Base-by-base conservation (phyloP, 92 coral and sea anemone species). In the Umimayanthus chanpuru region DNA sequence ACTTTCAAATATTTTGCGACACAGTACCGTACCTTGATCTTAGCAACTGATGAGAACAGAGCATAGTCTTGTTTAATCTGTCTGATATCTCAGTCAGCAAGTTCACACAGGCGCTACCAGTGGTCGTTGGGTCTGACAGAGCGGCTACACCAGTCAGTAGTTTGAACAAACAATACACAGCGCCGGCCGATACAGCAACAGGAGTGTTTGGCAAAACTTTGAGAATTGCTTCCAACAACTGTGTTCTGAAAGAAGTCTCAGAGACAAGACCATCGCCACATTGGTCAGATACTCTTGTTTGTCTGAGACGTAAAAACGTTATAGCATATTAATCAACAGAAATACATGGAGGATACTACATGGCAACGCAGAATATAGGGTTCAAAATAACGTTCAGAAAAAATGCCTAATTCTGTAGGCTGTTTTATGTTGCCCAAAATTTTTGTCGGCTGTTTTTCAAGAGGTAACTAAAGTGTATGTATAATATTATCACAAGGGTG, bases 111-210 rank as follows among this genome's bases (percentile, higher is more conserved):
- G 89, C 90, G 55, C 44, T 72, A 25, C 94, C 93, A 28, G 98
- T 89, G 29, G 90, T 77, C 6, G 89, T 87, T 21, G 93, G 80
- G 67, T 94, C 94, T 64, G 94, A 94, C 77, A 90, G 89, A 3
- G 95, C 94, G 25, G 96, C 94, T 72, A 92, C 86, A 7, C 99
- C 98, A 66, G 90, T 89, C 43, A 97, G 84, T 66, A 97, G 78
- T 66, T 93, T 96, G 91, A 95, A 97, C 28, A 97, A 88, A 91
- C 95, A 92, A 40, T 95, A 95, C 9, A 97, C 88, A 20, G 97
- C 95, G 36, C 99, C 99, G 50, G 96, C 92, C 38, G 99, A 97
- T 11, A 77, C 88, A 2, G 97, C 96, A 86, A 85, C 79, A 29
- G 94, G 86, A 5, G 94, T 87, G n/a, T 86, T 79, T 21, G 91